Evolutionary conservation across 1,140 invertebrate species (phyloP), one percentile per base, ranked within the genome.

Genomic region (Olivierus martensii): DNA sequence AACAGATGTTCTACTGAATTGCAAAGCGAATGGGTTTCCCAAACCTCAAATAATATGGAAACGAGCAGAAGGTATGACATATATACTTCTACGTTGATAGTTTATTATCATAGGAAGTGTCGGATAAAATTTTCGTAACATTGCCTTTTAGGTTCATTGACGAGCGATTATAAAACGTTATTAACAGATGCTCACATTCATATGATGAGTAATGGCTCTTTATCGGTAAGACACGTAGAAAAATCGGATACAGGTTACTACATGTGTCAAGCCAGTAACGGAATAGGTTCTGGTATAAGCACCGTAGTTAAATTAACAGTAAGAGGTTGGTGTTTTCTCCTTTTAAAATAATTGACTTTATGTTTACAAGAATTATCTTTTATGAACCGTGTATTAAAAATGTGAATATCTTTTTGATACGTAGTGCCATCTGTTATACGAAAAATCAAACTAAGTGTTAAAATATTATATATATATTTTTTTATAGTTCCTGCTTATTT

Each of bases 181-280:
- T 46, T 57, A 39, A 53, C 61, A 21, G 55, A 62, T 51, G 62
- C 66, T 0, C 59, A 65, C 21, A 62, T 66, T 2, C 59, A 65
- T 14, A 60, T 70, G 2, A 48, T 69, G 17, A 56, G 61, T 6
- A 73, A 73, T 59, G 72, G 71, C 5, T 70, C 66, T 5, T 52
- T 73, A 34, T 52, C 65, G 7, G 71, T 73, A 35, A 59, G 58
- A 19, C 54, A 66, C 6, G 66, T 69, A 6, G 41, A 51, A 34
- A 67, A 67, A 51, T 50, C 51, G 7, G 71, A 73, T 59, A 63
- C 67, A 56, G 69, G 71, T 5, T 64, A 66, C 55, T 72, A 72
- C 51, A 73, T 96, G 22, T 97, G 93, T 67, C 89, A 95, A 73
- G 89, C 90, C 41, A 86, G 87, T 22, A 97, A 96, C 71, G 87